Conservation (phyloP, 2,888 invertebrate genomes). For the Parnassius orleans region DNA sequence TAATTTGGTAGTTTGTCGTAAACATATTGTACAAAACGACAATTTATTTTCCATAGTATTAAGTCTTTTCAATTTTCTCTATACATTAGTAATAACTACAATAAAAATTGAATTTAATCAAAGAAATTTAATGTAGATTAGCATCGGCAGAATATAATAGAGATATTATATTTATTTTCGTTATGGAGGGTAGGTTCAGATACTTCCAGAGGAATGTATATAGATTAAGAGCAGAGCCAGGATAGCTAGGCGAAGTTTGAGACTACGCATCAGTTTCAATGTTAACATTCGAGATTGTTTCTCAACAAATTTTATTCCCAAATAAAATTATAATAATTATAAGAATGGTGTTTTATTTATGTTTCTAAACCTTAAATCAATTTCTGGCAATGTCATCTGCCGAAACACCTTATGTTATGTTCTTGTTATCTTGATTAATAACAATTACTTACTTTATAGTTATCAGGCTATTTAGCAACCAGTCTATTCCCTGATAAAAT, state of each 20-base stretch:
- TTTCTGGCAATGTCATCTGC: no score
- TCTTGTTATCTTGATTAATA: no score
- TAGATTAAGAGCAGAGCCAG: constrained; percentile 31
- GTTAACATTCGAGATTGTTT: constrained; percentile 57
- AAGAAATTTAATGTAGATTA: constrained; percentile 54
- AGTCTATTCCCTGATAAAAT: no score
- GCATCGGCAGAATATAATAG: constrained; percentile 47
- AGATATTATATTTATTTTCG: constrained; percentile 65
- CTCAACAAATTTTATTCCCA: constrained; percentile 67
- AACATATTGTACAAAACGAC: constrained; percentile 19
- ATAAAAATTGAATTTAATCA: constrained; percentile 46
- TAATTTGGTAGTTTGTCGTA: neutral
- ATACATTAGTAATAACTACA: constrained; percentile 39
- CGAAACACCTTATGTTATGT: no score
- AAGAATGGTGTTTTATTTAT: constrained; percentile 35
- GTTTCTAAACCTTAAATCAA: no score
- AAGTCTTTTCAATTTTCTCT: constrained; percentile 48
- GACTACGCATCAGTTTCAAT: constrained; percentile 36
- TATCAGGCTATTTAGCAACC: no score
- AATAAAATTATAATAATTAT: constrained; percentile 60
- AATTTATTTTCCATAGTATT: constrained; percentile 35
- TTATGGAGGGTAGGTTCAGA: constrained; percentile 49
- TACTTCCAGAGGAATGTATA: constrained; percentile 43
- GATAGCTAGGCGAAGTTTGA: constrained; percentile 41
- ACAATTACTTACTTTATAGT: no score